These are phyloP conservation scores for Polyommatus iphigenia DNA, from an alignment of 2,888 invertebrate genomes.

Conservation along the genomic window DNA sequence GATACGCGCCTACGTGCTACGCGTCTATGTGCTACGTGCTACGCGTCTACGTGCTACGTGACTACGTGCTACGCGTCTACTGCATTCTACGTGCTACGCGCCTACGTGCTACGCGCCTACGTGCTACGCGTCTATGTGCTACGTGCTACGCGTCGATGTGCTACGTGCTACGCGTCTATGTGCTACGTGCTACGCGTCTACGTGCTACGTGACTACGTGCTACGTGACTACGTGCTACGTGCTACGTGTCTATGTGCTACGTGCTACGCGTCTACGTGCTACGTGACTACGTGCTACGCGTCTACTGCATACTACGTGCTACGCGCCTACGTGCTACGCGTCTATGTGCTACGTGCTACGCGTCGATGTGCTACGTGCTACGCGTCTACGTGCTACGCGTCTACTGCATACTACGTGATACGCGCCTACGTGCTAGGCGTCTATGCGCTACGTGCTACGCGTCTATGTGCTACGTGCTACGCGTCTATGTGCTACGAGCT, in stretches of 20 bases:
- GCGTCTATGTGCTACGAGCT: background rate
- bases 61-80: background rate
- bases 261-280: no score
- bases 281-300: no score
- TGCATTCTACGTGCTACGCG: no score
- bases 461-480: background rate
- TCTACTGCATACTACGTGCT: no score
- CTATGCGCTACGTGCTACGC: background rate
- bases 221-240: no score
- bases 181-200: background rate
- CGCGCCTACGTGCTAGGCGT: background rate
- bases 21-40: background rate
- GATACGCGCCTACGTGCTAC: background rate
- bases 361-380: background rate
- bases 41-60: background rate
- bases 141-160: background rate
- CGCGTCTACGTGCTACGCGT: background rate
- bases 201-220: background rate
- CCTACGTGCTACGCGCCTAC: no score
- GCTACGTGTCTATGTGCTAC: background rate
- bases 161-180: background rate
- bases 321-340: no score
- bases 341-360: background rate
- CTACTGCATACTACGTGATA: background rate
- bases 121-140: no score